Percentiles rank a stretch among this genome's conserved stretches.
Conservation (phyloP, 2,888 invertebrate species). For the Tenthredo amoena region DNA sequence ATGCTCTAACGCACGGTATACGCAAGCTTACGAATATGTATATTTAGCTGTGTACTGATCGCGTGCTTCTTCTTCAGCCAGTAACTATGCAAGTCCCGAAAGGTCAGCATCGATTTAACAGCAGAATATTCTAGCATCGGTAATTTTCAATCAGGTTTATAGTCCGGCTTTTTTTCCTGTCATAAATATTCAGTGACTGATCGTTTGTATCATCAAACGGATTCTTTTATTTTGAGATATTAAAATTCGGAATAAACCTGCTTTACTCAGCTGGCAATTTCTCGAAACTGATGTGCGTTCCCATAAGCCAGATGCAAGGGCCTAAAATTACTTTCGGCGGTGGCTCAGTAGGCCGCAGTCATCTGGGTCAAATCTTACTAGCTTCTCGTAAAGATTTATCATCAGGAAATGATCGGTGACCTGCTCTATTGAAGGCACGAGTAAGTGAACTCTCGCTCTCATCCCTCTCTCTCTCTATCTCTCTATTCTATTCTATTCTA, state of each 20-base stretch:
- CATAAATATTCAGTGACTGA: background rate
- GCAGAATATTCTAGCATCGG: constrained; percentile 42
- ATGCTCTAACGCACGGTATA: background rate
- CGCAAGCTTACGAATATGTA: constrained; percentile 29
- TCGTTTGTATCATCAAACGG: background rate
- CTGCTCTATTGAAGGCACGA: background rate
- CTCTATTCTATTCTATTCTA: background rate
- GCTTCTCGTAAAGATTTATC: background rate
- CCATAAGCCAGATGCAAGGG: background rate
- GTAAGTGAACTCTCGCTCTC: background rate
- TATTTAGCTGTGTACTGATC: constrained; percentile 19
- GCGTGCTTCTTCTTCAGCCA: background rate
- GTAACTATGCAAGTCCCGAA: constrained; percentile 57
- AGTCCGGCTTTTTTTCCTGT: background rate
- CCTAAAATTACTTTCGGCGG: constrained; percentile 23
- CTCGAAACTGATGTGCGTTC: background rate
- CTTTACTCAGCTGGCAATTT: background rate
- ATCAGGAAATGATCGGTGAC: constrained; percentile 19
- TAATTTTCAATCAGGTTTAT: background rate
- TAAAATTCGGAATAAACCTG: background rate
- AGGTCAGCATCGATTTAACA: constrained; percentile 58
- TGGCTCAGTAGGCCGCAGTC: background rate
- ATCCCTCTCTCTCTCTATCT: background rate
- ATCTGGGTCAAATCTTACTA: constrained; percentile 22
- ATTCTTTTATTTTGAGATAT: background rate